Evolutionary conservation across 2,888 invertebrate species (phyloP), one percentile per base, ranked within the genome.

Genomic region (Mesoligia furuncula): DNA sequence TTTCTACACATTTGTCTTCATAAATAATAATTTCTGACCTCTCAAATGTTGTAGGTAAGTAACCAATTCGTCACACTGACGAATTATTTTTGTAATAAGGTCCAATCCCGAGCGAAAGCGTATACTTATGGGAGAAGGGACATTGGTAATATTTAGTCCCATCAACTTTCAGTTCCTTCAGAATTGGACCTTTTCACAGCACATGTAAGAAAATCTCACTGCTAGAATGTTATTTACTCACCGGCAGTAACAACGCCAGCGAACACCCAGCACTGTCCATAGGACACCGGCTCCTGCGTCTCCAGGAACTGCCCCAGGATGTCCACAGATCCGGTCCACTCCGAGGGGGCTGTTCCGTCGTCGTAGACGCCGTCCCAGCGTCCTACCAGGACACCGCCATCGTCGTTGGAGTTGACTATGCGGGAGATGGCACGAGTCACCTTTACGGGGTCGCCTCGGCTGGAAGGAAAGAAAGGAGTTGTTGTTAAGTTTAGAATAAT

Each of bases 251-350:
- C 97, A 24, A 98, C 98, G 0, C 98, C 98, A 51, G 98, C 98
- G 91, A 98, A 99, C 4, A 98, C 98, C 98, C 98, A 99, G 92
- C 99, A 99, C 91, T 99, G 99, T 7, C 98, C 99, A 89, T 98
- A 99, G 31, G 97, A 97, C 15, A 99, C 98, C 11, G 98, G 97
- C 65, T 97, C 94, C 81, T 97, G 97, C 0, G 96, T 97, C 92
- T 97, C 97, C 85, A 97, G 92, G 94, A 98, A 99, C 91, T 98
- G 96, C 75, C 98, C 97, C 73, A 99, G 94, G 89, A 98, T 98
- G 66, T 98, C 97, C 13, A 98, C 98, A 48, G 98, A 98, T 70
- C 98, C 98, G 1, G 98, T 98, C 98, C 99, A 99, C 27, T 97
- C 97, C 0, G 98, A 97, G 0, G 99, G 98, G 0, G 98, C 97